A percentile compares a stretch with the other conserved stretches of the same genome.
These are phyloP conservation scores for Beris morrisii DNA, from an alignment of 2,888 invertebrate species.

Conservation along the genomic window DNA sequence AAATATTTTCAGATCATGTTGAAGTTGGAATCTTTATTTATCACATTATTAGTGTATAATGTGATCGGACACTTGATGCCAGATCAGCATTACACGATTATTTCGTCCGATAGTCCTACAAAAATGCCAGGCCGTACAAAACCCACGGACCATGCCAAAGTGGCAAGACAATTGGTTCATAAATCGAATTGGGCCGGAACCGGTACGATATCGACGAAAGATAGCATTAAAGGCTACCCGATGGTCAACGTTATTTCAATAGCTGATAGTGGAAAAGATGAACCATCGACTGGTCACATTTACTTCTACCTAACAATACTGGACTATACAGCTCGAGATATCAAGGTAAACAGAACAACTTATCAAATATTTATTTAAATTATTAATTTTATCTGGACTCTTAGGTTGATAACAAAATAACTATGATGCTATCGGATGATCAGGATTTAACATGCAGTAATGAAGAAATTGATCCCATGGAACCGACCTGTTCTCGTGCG, in stretches of 20 bases:
- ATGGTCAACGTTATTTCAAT: slow-evolving; percentile 56
- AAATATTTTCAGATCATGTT: no score
- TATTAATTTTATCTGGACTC: neutral
- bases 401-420: slow-evolving; percentile 49
- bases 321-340: slow-evolving; percentile 54
- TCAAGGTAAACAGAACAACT: slow-evolving; percentile 25
- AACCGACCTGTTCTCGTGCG: slow-evolving; percentile 52
- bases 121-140: no score
- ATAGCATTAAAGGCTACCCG: slow-evolving; percentile 48
- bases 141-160: slow-evolving; percentile 50
- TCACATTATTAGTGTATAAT: no score
- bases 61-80: no score
- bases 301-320: slow-evolving; percentile 53
- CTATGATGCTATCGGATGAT: slow-evolving; percentile 50
- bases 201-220: slow-evolving; percentile 51
- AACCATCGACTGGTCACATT: slow-evolving; percentile 50
- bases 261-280: slow-evolving; percentile 48
- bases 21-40: no score
- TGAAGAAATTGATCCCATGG: slow-evolving; percentile 52
- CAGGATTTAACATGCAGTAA: slow-evolving; percentile 50
- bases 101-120: no score
- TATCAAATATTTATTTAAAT: no score
- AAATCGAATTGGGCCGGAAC: slow-evolving; percentile 52
- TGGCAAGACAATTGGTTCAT: slow-evolving; percentile 52
- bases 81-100: no score